These are phyloP conservation scores for Caerostris extrusa DNA, from an alignment of 1,140 invertebrate species.

Conservation along the genomic window DNA sequence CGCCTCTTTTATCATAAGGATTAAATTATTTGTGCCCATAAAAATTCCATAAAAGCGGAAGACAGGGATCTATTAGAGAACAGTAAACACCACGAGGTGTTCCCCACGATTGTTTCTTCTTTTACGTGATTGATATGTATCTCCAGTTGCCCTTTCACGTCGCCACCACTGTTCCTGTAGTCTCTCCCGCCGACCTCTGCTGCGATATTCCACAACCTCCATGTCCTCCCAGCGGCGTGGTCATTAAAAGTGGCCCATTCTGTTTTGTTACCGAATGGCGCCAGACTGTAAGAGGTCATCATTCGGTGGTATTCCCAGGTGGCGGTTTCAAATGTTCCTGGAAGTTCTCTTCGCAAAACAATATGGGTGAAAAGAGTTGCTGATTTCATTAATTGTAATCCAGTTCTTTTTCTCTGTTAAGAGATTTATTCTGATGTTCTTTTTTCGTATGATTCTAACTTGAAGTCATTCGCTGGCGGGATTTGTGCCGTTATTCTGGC, in stretches of 20 bases:
- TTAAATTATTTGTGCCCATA: too few relatives aligned
- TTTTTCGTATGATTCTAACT: too few relatives aligned
- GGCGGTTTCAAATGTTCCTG: neutral
- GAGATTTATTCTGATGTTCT: too few relatives aligned
- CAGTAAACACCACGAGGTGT: slow-evolving; percentile 1
- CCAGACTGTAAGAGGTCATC: neutral
- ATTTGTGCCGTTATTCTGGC: too few relatives aligned
- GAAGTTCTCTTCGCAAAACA: neutral
- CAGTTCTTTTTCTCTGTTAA: too few relatives aligned
- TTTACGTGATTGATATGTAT: slow-evolving; percentile 22
- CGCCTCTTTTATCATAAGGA: too few relatives aligned
- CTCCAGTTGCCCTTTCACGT: slow-evolving; percentile 11
- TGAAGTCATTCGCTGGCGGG: too few relatives aligned
- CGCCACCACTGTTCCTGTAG: neutral
- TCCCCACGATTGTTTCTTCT: neutral
- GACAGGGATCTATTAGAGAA: neutral
- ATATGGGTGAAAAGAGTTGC: neutral
- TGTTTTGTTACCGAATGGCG: slow-evolving; percentile 3
- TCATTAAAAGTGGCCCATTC: slow-evolving; percentile 14
- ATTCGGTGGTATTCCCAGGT: neutral
- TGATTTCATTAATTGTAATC: too few relatives aligned
- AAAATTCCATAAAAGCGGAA: too few relatives aligned
- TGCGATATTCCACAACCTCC: neutral
- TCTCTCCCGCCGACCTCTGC: neutral
- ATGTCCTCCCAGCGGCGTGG: slow-evolving; percentile 12